A percentile compares a stretch with the other conserved stretches of the same genome.
phyloP scores from a whole-genome alignment of 1,140 invertebrate genomes.

The Eupristina koningsbergeri region DNA sequence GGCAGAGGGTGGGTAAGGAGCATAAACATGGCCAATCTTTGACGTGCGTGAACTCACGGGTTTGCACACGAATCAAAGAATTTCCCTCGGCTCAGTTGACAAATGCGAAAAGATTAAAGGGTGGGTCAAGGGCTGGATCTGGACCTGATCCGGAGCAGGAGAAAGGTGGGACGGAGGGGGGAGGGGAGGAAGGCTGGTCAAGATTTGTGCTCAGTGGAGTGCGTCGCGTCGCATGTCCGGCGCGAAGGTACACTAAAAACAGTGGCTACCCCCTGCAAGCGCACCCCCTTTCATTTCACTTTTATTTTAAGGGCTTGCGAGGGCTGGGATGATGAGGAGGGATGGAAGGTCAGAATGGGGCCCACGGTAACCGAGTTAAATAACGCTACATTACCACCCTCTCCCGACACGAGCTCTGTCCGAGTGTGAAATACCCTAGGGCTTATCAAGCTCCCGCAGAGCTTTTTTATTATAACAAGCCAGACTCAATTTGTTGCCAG shows the following conservation, averaged over 20 bases:
- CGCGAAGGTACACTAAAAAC: neutral
- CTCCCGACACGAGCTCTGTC: slow-evolving; percentile 61
- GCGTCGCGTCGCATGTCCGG: slow-evolving; percentile 7
- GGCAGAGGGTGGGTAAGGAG: neutral
- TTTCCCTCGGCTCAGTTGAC: neutral
- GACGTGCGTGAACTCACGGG: neutral
- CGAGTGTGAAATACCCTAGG: slow-evolving; percentile 73
- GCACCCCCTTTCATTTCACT: slow-evolving; percentile 63
- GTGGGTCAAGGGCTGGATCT: neutral
- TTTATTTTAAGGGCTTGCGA: slow-evolving; percentile 33
- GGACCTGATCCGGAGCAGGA: too few relatives aligned
- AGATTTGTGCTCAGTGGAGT: slow-evolving; percentile 21
- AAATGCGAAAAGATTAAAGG: neutral
- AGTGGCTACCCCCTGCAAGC: slow-evolving; percentile 59
- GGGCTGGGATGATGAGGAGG: neutral
- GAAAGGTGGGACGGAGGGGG: too few relatives aligned
- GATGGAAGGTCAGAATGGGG: slow-evolving; percentile 7
- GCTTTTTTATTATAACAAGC: slow-evolving; percentile 60
- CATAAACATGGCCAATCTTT: neutral
- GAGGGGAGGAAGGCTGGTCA: neutral
- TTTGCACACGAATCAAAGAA: neutral
- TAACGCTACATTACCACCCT: slow-evolving; percentile 72
- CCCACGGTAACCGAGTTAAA: slow-evolving; percentile 70
- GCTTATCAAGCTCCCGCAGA: slow-evolving; percentile 69
- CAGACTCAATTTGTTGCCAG: neutral